phyloP scores from a whole-genome alignment of 2,888 invertebrate genomes.

The Netelia fuscicornis region DNA sequence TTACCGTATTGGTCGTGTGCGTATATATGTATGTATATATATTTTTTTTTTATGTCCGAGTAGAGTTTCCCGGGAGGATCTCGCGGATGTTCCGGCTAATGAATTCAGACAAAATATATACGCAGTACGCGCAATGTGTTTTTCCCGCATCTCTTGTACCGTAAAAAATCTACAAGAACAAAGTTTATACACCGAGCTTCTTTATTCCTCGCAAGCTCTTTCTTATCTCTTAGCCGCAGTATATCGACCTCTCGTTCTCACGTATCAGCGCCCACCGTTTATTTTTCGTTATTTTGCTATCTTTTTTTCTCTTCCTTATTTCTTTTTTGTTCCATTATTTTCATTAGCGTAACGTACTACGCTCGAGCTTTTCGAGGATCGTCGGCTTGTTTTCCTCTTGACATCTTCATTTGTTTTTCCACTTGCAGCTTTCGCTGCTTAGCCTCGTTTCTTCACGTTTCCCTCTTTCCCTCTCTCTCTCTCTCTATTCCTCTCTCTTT shows the following conservation, averaged over 20 bases:
- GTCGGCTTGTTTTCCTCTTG: constrained; percentile 60
- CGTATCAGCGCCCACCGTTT: not conserved
- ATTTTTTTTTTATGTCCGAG: constrained; percentile 1
- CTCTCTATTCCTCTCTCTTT: constrained; percentile 48
- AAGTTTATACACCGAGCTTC: constrained; percentile 37
- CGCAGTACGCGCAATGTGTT: constrained; percentile 15
- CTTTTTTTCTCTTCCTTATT: constrained; percentile 44
- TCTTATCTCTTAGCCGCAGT: not conserved
- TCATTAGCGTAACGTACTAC: constrained; percentile 31
- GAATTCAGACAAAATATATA: constrained; percentile 59
- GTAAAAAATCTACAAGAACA: constrained; percentile 39
- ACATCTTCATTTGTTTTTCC: constrained; percentile 63
- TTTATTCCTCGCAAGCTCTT: constrained; percentile 27
- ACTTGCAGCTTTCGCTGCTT: constrained; percentile 32
- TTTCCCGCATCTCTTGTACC: constrained; percentile 19
- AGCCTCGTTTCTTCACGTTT: constrained; percentile 21
- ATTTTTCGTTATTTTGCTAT: constrained; percentile 40
- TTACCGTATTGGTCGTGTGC: not conserved
- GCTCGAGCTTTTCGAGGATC: not conserved
- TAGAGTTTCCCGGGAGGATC: constrained; percentile 40
- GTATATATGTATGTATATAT: not conserved
- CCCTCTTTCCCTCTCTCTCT: constrained; percentile 59
- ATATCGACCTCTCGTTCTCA: constrained; percentile 4
- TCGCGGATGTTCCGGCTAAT: constrained; percentile 51
- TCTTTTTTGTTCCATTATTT: constrained; percentile 39